Evolutionary conservation across 2,888 invertebrate genomes (phyloP).

Genomic region (Girardia tigrina): DNA sequence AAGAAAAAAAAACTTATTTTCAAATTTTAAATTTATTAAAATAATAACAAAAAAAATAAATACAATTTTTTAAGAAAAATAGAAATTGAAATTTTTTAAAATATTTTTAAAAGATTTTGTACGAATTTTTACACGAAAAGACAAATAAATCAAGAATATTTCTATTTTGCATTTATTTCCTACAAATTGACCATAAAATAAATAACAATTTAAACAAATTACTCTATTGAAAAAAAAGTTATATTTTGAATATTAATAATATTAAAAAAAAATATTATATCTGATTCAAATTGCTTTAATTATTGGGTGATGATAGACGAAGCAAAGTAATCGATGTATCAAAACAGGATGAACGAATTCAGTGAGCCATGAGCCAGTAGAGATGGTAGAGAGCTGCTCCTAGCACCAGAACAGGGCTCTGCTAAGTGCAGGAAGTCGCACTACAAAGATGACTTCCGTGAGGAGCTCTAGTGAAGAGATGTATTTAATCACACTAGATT

Average conservation of each 20-base stretch:
- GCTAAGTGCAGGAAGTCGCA: conserved; percentile 23
- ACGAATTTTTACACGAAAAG: no score
- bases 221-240: no score
- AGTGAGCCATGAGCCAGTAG: conserved; percentile 23
- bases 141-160: no score
- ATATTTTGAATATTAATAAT: neutral
- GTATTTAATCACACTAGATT: conserved; percentile 20
- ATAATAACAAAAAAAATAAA: no score
- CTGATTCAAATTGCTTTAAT: conserved; percentile 15
- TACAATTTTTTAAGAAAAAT: no score
- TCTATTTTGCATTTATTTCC: no score
- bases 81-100: no score
- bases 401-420: conserved; percentile 1
- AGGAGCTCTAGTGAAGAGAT: conserved; percentile 20
- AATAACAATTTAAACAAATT: no score
- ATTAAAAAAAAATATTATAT: neutral
- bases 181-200: no score
- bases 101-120: no score
- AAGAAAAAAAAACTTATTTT: no score
- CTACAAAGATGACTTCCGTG: conserved; percentile 23
- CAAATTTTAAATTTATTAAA: no score
- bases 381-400: conserved; percentile 15
- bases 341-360: conserved; percentile 23
- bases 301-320: conserved; percentile 23
- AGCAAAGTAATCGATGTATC: conserved; percentile 23